Base-by-base conservation (phyloP, 2,888 invertebrate genomes). In the Terebella lapidaria region DNA sequence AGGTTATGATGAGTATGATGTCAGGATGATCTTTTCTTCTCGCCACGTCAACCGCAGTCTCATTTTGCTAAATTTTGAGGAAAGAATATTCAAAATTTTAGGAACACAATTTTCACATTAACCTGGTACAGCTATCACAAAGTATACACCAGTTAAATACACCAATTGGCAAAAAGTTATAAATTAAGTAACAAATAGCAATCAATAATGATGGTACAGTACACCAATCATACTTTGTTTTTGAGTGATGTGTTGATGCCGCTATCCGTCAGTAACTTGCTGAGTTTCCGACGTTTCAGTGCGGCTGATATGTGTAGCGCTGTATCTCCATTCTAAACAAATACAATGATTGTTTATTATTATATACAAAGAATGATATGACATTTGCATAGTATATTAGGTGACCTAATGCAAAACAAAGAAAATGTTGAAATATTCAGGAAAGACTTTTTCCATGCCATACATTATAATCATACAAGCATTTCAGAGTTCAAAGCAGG, bases 301-400 rank as follows among this genome's bases (percentile, higher is more conserved):
- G 94, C 94, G 5, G 93, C 89, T 0, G 94, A 89, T 71, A 96
- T 94, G 80, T 96, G 95, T 18, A 96, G 83, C 0, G 93, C 89
- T 0, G 94, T 93, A 82, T 96, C 95, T 0, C 94, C 94, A 82
- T 96, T 96, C 85, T 79, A 70, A 67, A n/a, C n/a, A n/a, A n/a
- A n/a, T n/a, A n/a, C n/a, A n/a, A n/a, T n/a, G n/a, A n/a, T n/a
- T n/a, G n/a, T n/a, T n/a, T n/a, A n/a, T n/a, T n/a, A n/a, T n/a
- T n/a, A n/a, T n/a, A n/a, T n/a, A n/a, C n/a, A n/a, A n/a, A n/a
- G n/a, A n/a, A n/a, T n/a, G n/a, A n/a, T n/a, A n/a, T n/a, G n/a
- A n/a, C n/a, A n/a, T n/a, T n/a, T n/a, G n/a, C n/a, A n/a, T n/a
- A n/a, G n/a, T n/a, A n/a, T n/a, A n/a, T n/a, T n/a, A n/a, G n/a